A percentile compares a stretch with the other conserved stretches of the same genome.
These are phyloP conservation scores for Ganaspis sp. DNA, from an alignment of 1,140 invertebrate genomes.

Conservation along the genomic window DNA sequence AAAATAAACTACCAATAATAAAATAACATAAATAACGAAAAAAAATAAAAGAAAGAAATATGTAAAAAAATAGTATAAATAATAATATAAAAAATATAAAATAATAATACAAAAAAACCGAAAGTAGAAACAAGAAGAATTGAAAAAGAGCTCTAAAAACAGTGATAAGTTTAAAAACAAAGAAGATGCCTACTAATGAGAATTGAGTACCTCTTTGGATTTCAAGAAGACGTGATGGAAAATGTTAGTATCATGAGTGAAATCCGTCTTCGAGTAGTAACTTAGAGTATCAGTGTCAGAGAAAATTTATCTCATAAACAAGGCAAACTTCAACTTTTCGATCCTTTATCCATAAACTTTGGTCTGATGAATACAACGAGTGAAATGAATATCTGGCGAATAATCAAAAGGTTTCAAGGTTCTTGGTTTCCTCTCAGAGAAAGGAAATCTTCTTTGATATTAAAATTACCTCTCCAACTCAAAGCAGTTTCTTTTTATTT, in stretches of 20 bases:
- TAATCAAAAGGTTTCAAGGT: background rate
- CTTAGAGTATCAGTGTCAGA: background rate
- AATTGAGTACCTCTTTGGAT: background rate
- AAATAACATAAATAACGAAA: too few relatives aligned
- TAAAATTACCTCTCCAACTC: too few relatives aligned
- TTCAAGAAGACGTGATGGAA: constrained; percentile 6
- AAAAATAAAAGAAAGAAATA: too few relatives aligned
- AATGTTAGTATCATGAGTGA: background rate
- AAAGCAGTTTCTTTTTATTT: too few relatives aligned
- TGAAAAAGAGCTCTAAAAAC: background rate
- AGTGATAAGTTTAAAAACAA: background rate
- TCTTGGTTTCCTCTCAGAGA: background rate
- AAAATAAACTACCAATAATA: too few relatives aligned
- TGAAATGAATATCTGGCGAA: background rate
- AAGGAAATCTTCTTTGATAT: too few relatives aligned
- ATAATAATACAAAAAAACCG: too few relatives aligned
- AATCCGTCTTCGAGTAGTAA: background rate
- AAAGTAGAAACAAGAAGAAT: background rate
- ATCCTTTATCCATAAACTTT: background rate
- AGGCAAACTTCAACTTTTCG: background rate
- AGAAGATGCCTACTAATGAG: background rate
- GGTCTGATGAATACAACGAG: background rate
- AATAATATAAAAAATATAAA: too few relatives aligned
- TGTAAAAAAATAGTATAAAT: too few relatives aligned
- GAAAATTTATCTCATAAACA: constrained; percentile 5